Conservation (phyloP, 2,888 invertebrate species). For the Trissonchulus latispiculum region DNA sequence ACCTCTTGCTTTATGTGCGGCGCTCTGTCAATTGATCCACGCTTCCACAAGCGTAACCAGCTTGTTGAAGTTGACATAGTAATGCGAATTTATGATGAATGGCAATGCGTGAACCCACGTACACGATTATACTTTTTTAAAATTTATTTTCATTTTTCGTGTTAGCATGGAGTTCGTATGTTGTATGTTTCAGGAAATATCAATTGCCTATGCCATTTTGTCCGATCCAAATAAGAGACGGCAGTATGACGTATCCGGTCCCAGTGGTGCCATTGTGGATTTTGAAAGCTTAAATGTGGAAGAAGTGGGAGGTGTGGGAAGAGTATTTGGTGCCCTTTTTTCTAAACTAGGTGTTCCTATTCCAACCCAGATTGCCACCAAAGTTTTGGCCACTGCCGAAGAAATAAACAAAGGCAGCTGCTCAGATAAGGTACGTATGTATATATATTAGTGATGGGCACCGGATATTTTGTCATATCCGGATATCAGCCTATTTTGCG, state of each 20-base stretch:
- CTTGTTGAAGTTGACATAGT: no score
- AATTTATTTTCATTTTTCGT: no score
- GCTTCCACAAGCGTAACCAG: no score
- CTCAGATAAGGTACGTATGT: neutral
- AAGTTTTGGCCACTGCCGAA: slow-evolving; percentile 26
- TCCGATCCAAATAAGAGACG: slow-evolving; percentile 43
- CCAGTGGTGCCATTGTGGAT: slow-evolving; percentile 36
- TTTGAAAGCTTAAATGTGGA: slow-evolving; percentile 40
- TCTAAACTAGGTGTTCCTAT: slow-evolving; percentile 43
- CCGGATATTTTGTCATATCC: no score
- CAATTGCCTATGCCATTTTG: slow-evolving; percentile 42
- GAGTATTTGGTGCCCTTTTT: slow-evolving; percentile 43
- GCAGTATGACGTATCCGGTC: slow-evolving; percentile 42
- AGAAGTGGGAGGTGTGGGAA: slow-evolving; percentile 41
- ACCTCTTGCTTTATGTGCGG: no score
- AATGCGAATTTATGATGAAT: no score
- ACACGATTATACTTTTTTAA: no score
- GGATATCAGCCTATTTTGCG: no score
- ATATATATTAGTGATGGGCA: neutral
- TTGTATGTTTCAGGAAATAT: slow-evolving; percentile 43
- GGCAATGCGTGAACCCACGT: no score
- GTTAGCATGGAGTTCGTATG: no score
- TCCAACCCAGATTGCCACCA: slow-evolving; percentile 42
- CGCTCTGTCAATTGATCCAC: no score
- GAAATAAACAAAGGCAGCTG: slow-evolving; percentile 6